Conservation (phyloP, 1,140 invertebrate genomes). For the Drosophila erecta region DNA sequence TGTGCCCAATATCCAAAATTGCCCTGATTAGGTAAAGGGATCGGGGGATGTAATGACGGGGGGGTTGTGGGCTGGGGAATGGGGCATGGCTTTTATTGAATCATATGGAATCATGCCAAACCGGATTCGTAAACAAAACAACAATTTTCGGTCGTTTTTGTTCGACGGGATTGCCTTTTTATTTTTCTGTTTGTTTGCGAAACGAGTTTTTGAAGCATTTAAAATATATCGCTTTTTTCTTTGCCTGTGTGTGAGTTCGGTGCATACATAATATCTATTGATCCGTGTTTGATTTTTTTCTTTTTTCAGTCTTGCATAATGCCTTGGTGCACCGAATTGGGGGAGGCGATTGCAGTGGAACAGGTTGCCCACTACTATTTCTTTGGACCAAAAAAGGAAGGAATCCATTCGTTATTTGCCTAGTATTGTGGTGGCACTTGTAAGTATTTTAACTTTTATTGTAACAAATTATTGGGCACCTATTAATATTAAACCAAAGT, state of each 20-base stretch:
- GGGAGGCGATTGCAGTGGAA: not conserved
- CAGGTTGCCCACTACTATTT: not conserved
- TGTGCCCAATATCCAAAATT: conserved; percentile 58
- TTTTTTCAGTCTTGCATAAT: conserved; percentile 59
- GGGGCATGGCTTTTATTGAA: conserved; percentile 48
- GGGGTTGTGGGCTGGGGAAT: conserved; percentile 12
- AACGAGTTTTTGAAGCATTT: conserved; percentile 67
- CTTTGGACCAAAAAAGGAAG: too few species aligned
- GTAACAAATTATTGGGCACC: too few species aligned
- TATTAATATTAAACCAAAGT: too few species aligned
- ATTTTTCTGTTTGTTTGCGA: conserved; percentile 43
- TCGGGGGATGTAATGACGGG: not conserved
- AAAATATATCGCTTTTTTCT: conserved; percentile 51
- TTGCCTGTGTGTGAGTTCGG: conserved; percentile 4
- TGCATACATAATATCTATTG: conserved; percentile 58
- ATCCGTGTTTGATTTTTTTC: conserved; percentile 38
- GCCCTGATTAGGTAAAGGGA: conserved; percentile 16
- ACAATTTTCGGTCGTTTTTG: conserved; percentile 25
- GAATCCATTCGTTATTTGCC: too few species aligned
- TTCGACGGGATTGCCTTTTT: conserved; percentile 11
- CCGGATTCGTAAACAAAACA: conserved; percentile 72
- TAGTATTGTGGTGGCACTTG: too few species aligned
- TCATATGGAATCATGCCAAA: conserved; percentile 74
- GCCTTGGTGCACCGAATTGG: conserved; percentile 18
- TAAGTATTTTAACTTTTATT: too few species aligned